Conservation (phyloP, 2,888 invertebrate species). For the Conus canariensis region DNA sequence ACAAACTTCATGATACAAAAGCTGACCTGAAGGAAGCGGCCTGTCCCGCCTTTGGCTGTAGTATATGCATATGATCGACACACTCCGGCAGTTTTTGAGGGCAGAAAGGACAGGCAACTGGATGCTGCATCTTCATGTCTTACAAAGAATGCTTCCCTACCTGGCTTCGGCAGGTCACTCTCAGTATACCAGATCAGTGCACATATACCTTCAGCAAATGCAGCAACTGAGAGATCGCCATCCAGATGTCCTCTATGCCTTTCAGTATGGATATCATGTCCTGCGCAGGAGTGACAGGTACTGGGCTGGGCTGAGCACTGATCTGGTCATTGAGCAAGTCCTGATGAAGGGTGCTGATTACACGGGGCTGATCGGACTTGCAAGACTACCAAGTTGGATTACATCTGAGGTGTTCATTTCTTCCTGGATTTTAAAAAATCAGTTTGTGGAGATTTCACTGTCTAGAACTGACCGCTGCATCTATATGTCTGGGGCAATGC, state of each 20-base stretch:
- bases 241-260: slow-evolving; percentile 9
- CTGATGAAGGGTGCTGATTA: slow-evolving; percentile 43
- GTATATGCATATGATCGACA: slow-evolving; percentile 9
- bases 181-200: slow-evolving; percentile 15
- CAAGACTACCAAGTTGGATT: too few relatives aligned
- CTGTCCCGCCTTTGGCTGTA: not conserved
- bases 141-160: slow-evolving; percentile 12
- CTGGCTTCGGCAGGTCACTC: slow-evolving; percentile 24
- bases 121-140: slow-evolving; percentile 17
- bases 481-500: too few relatives aligned
- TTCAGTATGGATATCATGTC: slow-evolving; percentile 42
- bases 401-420: too few relatives aligned
- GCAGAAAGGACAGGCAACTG: slow-evolving; percentile 29
- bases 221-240: slow-evolving; percentile 1
- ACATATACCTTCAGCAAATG: slow-evolving; percentile 11
- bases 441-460: too few relatives aligned
- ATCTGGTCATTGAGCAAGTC: slow-evolving; percentile 33
- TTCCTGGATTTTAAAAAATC: too few relatives aligned
- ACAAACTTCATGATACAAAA: not conserved
- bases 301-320: slow-evolving; percentile 43
- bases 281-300: slow-evolving; percentile 37
- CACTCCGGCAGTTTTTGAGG: not conserved
- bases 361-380: too few relatives aligned
- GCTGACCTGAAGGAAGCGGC: not conserved
- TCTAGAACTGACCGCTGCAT: too few relatives aligned